These are phyloP conservation scores for Tigriopus japonicus DNA, from an alignment of 1,140 invertebrate genomes.

Conservation along the genomic window DNA sequence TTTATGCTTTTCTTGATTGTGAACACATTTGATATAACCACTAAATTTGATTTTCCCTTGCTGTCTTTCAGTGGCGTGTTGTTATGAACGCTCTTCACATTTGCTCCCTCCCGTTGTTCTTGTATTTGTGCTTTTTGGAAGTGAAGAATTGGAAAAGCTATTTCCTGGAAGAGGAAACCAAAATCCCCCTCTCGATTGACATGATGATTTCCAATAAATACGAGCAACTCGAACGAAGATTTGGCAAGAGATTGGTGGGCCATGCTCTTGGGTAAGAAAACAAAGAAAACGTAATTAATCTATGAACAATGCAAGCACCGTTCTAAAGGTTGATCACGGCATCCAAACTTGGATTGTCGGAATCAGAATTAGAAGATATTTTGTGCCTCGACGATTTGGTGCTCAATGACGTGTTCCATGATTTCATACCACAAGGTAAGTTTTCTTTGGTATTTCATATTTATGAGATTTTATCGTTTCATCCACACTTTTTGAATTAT, in stretches of 20 bases:
- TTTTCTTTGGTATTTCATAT: not conserved
- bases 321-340: not conserved
- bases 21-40: too few relatives aligned
- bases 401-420: not conserved
- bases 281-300: too few relatives aligned
- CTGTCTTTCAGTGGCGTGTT: slow-evolving; percentile 4
- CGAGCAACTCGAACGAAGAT: not conserved
- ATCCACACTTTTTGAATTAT: not conserved
- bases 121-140: slow-evolving; percentile 1
- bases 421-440: not conserved
- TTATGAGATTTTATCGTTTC: not conserved
- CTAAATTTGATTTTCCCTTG: not conserved
- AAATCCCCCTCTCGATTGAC: not conserved
- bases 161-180: not conserved
- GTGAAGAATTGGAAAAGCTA: slow-evolving; percentile 8
- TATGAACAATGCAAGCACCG: too few relatives aligned
- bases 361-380: slow-evolving; percentile 13
- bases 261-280: not conserved
- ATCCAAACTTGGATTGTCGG: slow-evolving; percentile 4
- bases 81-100: slow-evolving; percentile 5
- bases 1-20: too few relatives aligned
- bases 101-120: not conserved
- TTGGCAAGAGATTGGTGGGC: not conserved
- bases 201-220: not conserved
- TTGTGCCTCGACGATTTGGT: slow-evolving; percentile 11